A percentile compares a stretch with the other conserved stretches of the same genome.
phyloP scores from a whole-genome alignment of 92 coral and sea anemone species.

The Hydrozoanthus gracilis region DNA sequence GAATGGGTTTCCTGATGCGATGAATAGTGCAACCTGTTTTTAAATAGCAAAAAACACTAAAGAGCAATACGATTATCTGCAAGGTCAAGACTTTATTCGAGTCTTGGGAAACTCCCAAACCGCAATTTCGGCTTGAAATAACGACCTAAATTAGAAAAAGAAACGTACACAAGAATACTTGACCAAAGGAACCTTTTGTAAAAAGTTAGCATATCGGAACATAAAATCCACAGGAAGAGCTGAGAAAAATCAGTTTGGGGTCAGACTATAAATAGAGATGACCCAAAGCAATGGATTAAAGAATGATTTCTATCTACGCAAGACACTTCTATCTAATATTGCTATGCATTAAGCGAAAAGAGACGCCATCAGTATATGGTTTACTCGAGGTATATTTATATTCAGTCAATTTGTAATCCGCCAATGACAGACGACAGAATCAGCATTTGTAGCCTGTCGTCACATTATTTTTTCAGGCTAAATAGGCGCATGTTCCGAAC shows the following conservation, averaged over 20 bases:
- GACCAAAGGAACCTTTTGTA: background rate
- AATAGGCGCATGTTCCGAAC: background rate
- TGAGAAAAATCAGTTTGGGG: constrained; percentile 3
- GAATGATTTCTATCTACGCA: constrained; percentile 15
- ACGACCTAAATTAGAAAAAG: background rate
- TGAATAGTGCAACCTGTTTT: constrained; percentile 23
- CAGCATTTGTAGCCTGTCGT: constrained; percentile 30
- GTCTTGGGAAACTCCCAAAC: constrained; percentile 3
- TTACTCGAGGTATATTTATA: constrained; percentile 23
- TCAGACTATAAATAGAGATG: constrained; percentile 15
- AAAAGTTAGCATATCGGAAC: background rate
- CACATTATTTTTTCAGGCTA: background rate
- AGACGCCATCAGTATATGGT: background rate
- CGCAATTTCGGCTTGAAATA: background rate
- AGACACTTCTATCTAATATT: constrained; percentile 16
- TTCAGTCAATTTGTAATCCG: constrained; percentile 19
- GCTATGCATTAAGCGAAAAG: background rate
- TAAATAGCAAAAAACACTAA: background rate
- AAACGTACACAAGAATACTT: background rate
- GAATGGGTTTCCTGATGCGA: constrained; percentile 22
- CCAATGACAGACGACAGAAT: constrained; percentile 35
- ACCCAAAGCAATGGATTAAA: constrained; percentile 1
- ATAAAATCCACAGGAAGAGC: background rate
- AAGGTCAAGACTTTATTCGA: background rate
- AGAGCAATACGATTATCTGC: background rate